Conservation (phyloP, 2,888 invertebrate species). For the Meloe dianella region DNA sequence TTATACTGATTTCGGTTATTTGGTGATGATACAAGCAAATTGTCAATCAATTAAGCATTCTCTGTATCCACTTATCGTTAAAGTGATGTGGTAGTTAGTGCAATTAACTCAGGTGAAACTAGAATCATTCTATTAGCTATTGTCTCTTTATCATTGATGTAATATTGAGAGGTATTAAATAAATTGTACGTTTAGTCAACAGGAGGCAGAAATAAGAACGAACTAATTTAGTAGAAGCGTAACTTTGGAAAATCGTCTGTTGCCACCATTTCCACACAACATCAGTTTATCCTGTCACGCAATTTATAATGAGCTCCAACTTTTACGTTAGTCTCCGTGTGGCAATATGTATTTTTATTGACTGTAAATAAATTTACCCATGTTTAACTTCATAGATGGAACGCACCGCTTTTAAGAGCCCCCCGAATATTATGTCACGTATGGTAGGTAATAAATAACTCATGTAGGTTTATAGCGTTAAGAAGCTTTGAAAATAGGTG, state of each 20-base stretch:
- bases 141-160: neutral
- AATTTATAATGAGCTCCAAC: neutral
- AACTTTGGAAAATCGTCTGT: neutral
- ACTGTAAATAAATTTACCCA: slow-evolving; percentile 44
- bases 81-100: neutral
- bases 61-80: neutral
- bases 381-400: slow-evolving; percentile 42
- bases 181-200: neutral
- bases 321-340: slow-evolving; percentile 5
- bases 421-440: slow-evolving; percentile 45
- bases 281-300: neutral
- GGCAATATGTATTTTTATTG: slow-evolving; percentile 40
- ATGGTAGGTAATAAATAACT: slow-evolving; percentile 49
- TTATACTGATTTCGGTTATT: slow-evolving; percentile 6
- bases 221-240: neutral
- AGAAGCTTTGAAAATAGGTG: slow-evolving; percentile 35
- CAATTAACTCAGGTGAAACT: neutral
- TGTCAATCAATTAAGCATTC: slow-evolving; percentile 7
- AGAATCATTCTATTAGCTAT: neutral
- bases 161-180: too few relatives aligned
- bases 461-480: slow-evolving; percentile 46
- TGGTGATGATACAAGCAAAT: neutral
- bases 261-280: neutral
- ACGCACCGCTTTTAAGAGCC: slow-evolving; percentile 31
- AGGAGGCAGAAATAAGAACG: neutral